A percentile compares a stretch with the other conserved stretches of the same genome.
These are phyloP conservation scores for Crematogaster levior DNA, from an alignment of 2,888 invertebrate genomes.

Conservation along the genomic window DNA sequence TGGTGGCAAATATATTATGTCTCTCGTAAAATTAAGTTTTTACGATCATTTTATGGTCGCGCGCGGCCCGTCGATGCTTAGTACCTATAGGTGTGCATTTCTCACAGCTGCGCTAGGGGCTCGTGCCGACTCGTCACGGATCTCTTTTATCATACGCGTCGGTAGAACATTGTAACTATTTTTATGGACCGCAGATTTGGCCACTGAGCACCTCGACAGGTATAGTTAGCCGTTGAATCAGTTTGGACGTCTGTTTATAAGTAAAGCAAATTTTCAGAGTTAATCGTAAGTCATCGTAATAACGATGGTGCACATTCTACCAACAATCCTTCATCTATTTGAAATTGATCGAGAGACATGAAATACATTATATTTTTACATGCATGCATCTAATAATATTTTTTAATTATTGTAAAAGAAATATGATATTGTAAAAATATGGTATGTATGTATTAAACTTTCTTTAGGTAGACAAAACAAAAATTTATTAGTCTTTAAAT, in stretches of 20 bases:
- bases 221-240: slow-evolving; percentile 13
- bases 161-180: slow-evolving; percentile 69
- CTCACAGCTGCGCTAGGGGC: slow-evolving; percentile 73
- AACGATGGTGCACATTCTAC: background rate
- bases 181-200: slow-evolving; percentile 58
- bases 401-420: background rate
- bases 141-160: slow-evolving; percentile 72
- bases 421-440: background rate
- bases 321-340: background rate
- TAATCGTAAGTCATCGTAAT: too few relatives aligned
- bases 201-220: slow-evolving; percentile 36
- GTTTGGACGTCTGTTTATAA: background rate
- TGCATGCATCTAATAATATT: background rate
- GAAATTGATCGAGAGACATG: background rate
- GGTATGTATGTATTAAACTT: background rate
- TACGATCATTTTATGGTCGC: slow-evolving; percentile 86
- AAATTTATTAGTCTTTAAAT: background rate
- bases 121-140: slow-evolving; percentile 74
- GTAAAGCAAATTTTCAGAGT: background rate
- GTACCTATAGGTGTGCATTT: slow-evolving; percentile 78
- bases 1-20: slow-evolving; percentile 85
- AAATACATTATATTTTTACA: background rate
- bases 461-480: background rate
- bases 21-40: slow-evolving; percentile 86
- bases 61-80: slow-evolving; percentile 82